Percentiles rank a stretch among this genome's conserved stretches.
These are phyloP conservation scores for Drosophila quinaria DNA, from an alignment of 2,888 invertebrate species.

Conservation along the genomic window DNA sequence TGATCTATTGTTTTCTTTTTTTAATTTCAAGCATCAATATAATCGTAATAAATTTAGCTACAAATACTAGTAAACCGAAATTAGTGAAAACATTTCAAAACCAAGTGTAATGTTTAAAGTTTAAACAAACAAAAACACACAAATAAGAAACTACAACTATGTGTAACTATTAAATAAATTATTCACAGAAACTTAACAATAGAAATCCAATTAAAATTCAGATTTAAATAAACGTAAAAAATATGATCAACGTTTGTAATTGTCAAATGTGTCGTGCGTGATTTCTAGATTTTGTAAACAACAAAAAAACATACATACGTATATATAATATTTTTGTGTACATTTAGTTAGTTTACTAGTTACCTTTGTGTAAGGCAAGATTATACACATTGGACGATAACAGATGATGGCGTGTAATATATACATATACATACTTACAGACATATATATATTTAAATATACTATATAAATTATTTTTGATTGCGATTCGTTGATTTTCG, in stretches of 20 bases:
- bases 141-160: constrained; percentile 18
- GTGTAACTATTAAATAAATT: constrained; percentile 36
- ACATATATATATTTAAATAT: constrained; percentile 33
- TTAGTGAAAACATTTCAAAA: constrained; percentile 45
- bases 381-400: constrained; percentile 40
- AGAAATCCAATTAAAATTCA: constrained; percentile 34
- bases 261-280: constrained; percentile 76
- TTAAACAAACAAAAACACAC: constrained; percentile 12
- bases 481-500: constrained; percentile 58
- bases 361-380: constrained; percentile 54
- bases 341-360: constrained; percentile 70
- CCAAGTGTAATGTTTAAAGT: constrained; percentile 68
- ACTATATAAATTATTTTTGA: constrained; percentile 54
- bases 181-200: constrained; percentile 29
- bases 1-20: constrained; percentile 62
- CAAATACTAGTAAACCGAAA: constrained; percentile 54
- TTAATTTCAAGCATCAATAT: constrained; percentile 57
- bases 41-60: constrained; percentile 60
- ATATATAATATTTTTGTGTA: constrained; percentile 69
- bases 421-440: constrained; percentile 40
- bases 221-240: constrained; percentile 42
- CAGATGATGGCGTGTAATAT: constrained; percentile 54
- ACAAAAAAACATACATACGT: constrained; percentile 34
- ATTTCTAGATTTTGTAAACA: constrained; percentile 72
- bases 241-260: constrained; percentile 49